Percentiles rank a stretch among this genome's conserved stretches.
phyloP scores from a whole-genome alignment of 1,140 invertebrate genomes.

The Drosophila subobscura region DNA sequence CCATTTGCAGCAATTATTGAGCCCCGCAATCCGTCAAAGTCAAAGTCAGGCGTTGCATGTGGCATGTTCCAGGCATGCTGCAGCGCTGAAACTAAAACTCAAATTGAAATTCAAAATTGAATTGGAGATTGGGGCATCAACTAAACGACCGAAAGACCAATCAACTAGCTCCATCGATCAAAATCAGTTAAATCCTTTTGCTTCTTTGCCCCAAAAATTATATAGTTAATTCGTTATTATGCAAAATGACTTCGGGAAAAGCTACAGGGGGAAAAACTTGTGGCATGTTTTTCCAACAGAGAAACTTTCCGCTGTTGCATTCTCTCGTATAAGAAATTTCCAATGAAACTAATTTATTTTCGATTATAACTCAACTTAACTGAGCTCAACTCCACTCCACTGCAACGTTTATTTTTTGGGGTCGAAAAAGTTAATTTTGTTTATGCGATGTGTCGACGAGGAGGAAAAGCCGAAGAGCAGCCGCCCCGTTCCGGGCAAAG shows the following conservation, averaged over 20 bases:
- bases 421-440: conserved; percentile 22
- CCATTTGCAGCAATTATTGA: no score
- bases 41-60: no score
- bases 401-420: conserved; percentile 31
- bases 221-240: conserved; percentile 46
- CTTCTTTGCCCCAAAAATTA: conserved; percentile 21
- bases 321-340: conserved; percentile 35
- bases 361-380: conserved; percentile 19
- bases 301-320: conserved; percentile 28
- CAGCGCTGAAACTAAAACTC: no score
- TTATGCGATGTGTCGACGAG: neutral
- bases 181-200: conserved; percentile 40
- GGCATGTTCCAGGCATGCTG: no score
- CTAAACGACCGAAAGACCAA: neutral
- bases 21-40: no score
- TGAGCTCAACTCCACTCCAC: conserved; percentile 1
- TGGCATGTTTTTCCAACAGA: conserved; percentile 9
- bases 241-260: conserved; percentile 19
- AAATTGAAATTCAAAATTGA: no score
- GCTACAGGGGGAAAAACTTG: conserved; percentile 1
- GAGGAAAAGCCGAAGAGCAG: conserved; percentile 31
- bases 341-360: conserved; percentile 38
- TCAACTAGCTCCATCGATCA: conserved; percentile 32
- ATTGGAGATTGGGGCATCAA: no score
- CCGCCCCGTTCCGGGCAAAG: conserved; percentile 18